Conservation (phyloP, 2,113 vertebrate genomes). For the Phyllostomus discolor region DNA sequence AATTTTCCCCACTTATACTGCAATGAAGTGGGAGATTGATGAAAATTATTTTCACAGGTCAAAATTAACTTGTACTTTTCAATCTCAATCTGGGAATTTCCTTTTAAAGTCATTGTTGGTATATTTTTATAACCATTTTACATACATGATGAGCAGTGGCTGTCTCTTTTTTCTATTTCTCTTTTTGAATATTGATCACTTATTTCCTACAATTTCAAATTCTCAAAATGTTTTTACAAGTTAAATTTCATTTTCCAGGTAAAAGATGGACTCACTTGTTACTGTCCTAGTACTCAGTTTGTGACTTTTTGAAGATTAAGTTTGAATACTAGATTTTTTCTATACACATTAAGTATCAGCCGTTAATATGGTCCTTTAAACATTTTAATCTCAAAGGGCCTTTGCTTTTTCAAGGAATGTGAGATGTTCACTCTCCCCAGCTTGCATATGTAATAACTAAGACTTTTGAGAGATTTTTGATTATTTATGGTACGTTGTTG, state of each 20-base stretch:
- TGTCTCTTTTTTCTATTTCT: background rate
- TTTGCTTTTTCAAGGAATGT: slow-evolving; percentile 33
- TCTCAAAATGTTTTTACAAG: background rate
- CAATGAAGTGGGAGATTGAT: background rate
- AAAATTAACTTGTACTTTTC: background rate
- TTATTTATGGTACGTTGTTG: background rate
- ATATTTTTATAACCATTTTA: slow-evolving; percentile 3
- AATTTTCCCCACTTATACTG: background rate
- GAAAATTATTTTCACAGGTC: background rate
- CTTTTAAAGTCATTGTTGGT: background rate
- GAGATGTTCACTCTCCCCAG: background rate
- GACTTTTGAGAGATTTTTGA: background rate
- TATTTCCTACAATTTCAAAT: background rate
- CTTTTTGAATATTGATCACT: background rate
- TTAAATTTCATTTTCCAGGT: slow-evolving; percentile 6
- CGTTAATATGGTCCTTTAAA: background rate
- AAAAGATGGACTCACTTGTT: background rate
- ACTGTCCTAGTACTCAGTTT: background rate
- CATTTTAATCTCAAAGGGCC: background rate
- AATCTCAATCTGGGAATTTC: background rate
- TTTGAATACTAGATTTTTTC: slow-evolving; percentile 18
- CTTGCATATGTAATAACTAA: background rate
- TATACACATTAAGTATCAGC: background rate
- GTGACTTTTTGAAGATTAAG: background rate
- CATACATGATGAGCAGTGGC: background rate